Evolutionary conservation across 2,113 vertebrate species (phyloP).

Genomic region (Hypomesus transpacificus): DNA sequence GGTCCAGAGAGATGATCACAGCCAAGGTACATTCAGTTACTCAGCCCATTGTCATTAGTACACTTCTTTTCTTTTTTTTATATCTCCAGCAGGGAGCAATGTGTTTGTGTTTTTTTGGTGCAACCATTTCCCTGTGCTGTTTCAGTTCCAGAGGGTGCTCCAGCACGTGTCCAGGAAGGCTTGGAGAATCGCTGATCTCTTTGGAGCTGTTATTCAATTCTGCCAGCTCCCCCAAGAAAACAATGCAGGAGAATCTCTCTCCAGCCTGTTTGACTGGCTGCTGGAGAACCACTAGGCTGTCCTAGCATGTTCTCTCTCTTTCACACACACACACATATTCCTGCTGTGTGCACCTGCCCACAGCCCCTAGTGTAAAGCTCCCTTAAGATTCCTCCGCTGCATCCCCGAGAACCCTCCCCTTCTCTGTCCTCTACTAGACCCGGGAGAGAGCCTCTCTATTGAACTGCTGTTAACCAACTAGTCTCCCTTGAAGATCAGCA

Average conservation of each 20-base stretch:
- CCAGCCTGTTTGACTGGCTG: conserved; percentile 94
- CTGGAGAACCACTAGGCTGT: conserved; percentile 76
- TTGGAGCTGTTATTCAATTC: conserved; percentile 85
- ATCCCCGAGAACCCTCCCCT: conserved; percentile 6
- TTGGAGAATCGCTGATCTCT: conserved; percentile 92
- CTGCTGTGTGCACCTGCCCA: not conserved
- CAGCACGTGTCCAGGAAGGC: conserved; percentile 84
- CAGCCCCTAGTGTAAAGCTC: too few species aligned
- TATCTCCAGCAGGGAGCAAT: not conserved
- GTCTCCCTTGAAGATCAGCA: conserved; percentile 65
- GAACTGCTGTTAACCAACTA: conserved; percentile 8
- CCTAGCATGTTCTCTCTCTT: not conserved
- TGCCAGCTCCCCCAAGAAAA: conserved; percentile 79
- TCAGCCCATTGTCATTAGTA: not conserved
- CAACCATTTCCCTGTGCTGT: conserved; percentile 16
- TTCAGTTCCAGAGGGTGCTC: conserved; percentile 89
- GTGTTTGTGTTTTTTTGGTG: not conserved
- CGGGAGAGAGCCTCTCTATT: not conserved
- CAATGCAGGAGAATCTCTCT: conserved; percentile 53
- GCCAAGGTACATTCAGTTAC: conserved; percentile 72
- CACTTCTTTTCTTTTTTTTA: too few species aligned
- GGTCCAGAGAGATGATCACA: conserved; percentile 81
- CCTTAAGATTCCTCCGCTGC: not conserved
- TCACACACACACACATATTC: conserved; percentile 17
- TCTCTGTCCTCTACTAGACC: not conserved